These are phyloP conservation scores for Odontomachus brunneus DNA, from an alignment of 1,140 invertebrate genomes.

Conservation along the genomic window DNA sequence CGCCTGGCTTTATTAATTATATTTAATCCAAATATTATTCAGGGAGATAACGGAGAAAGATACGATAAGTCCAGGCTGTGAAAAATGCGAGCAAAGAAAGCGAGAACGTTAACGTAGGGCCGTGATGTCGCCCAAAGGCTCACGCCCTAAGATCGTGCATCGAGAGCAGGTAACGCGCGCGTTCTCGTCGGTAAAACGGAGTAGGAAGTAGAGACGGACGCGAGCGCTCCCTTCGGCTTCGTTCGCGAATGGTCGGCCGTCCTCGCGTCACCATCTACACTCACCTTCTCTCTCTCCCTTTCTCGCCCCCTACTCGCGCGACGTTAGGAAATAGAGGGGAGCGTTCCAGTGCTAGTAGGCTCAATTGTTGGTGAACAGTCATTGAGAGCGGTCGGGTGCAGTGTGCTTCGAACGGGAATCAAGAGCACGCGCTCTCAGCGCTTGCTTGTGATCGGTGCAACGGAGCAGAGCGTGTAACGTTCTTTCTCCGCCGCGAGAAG, in stretches of 20 bases:
- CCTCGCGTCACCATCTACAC: not conserved
- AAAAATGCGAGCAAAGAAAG: not conserved
- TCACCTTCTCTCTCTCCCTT: too few relatives aligned
- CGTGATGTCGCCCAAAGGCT: slow-evolving; percentile 15
- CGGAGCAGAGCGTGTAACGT: slow-evolving; percentile 4
- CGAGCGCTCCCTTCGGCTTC: not conserved
- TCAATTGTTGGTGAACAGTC: slow-evolving; percentile 79
- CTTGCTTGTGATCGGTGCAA: slow-evolving; percentile 55
- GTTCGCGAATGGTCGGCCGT: slow-evolving; percentile 33
- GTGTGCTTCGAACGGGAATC: slow-evolving; percentile 43
- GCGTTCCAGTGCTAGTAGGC: slow-evolving; percentile 57
- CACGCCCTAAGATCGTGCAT: not conserved
- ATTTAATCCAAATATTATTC: too few relatives aligned
- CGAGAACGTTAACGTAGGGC: not conserved
- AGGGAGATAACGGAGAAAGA: too few relatives aligned
- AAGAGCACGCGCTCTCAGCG: slow-evolving; percentile 60
- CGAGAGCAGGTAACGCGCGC: too few relatives aligned
- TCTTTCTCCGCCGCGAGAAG: not conserved
- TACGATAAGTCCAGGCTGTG: too few relatives aligned
- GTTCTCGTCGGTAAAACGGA: not conserved
- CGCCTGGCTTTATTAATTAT: too few relatives aligned
- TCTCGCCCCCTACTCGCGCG: too few relatives aligned
- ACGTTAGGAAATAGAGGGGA: slow-evolving; percentile 32
- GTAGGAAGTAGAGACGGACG: slow-evolving; percentile 52
- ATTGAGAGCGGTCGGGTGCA: slow-evolving; percentile 71